Conservation (phyloP, 2,888 invertebrate genomes). For the Lasioglossum lativentre region DNA sequence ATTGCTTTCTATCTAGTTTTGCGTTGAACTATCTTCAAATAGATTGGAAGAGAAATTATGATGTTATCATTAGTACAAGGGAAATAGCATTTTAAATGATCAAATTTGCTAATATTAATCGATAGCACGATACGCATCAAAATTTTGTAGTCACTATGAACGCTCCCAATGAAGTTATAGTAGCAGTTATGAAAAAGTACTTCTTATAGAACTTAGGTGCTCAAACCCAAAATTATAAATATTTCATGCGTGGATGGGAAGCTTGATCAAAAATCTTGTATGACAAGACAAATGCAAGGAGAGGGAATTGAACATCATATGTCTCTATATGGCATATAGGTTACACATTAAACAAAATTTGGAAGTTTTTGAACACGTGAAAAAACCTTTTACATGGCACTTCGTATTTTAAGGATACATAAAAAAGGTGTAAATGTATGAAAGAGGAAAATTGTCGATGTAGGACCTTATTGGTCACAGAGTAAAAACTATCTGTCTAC, state of each 20-base stretch:
- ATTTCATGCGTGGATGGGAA: not conserved
- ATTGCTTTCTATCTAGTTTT: not conserved
- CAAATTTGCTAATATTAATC: not conserved
- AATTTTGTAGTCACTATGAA: not conserved
- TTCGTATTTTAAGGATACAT: not conserved
- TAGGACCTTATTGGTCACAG: not conserved
- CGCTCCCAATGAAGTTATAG: not conserved
- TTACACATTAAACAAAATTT: not conserved
- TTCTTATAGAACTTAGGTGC: not conserved
- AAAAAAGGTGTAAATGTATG: not conserved
- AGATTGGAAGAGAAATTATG: not conserved
- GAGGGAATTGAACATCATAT: not conserved
- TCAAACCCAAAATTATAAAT: not conserved
- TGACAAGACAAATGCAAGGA: not conserved
- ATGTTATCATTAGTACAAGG: not conserved
- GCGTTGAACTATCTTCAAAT: conserved; percentile 25
- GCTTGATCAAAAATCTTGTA: not conserved
- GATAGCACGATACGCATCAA: not conserved
- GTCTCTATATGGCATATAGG: not conserved
- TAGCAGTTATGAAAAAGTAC: not conserved
- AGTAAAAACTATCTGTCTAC: not conserved
- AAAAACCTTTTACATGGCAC: not conserved
- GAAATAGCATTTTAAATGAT: not conserved
- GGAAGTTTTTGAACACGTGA: not conserved
- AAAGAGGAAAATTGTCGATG: not conserved